phyloP scores from a whole-genome alignment of 2,888 invertebrate species.

The Stenchaetothrips biformis region DNA sequence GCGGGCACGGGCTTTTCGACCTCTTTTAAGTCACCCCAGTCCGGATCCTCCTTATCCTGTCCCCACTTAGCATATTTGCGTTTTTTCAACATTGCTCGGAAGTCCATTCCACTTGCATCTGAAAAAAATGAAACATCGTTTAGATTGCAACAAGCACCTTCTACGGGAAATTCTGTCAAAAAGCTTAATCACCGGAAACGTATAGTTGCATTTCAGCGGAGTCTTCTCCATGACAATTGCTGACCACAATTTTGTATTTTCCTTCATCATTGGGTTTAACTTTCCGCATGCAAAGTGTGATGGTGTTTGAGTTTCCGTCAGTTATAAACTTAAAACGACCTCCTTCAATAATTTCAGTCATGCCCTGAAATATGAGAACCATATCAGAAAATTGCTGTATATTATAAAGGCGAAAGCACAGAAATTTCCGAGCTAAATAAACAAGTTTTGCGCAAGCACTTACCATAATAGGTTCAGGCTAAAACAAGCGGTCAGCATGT shows the following conservation, averaged over 20 bases:
- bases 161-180: constrained; percentile 14
- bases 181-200: constrained; percentile 72
- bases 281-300: constrained; percentile 92
- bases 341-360: constrained; percentile 87
- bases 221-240: constrained; percentile 93
- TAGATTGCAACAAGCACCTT: constrained; percentile 23
- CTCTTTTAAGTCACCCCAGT: constrained; percentile 91
- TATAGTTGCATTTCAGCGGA: constrained; percentile 93
- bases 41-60: constrained; percentile 83
- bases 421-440: not conserved
- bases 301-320: constrained; percentile 86
- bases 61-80: constrained; percentile 92
- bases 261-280: constrained; percentile 96
- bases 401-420: not conserved
- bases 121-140: constrained; percentile 28
- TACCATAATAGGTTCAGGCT: constrained; percentile 7
- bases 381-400: constrained; percentile 19
- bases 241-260: constrained; percentile 86
- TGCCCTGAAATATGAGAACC: constrained; percentile 53
- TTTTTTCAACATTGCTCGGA: constrained; percentile 96
- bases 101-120: constrained; percentile 98
- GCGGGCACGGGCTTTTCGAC: constrained; percentile 79
- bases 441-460: not conserved
- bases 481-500: not conserved
- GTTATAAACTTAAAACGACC: constrained; percentile 93